Evolutionary conservation across 2,113 vertebrate genomes (phyloP).

Genomic region (Semicossyphus pulcher): DNA sequence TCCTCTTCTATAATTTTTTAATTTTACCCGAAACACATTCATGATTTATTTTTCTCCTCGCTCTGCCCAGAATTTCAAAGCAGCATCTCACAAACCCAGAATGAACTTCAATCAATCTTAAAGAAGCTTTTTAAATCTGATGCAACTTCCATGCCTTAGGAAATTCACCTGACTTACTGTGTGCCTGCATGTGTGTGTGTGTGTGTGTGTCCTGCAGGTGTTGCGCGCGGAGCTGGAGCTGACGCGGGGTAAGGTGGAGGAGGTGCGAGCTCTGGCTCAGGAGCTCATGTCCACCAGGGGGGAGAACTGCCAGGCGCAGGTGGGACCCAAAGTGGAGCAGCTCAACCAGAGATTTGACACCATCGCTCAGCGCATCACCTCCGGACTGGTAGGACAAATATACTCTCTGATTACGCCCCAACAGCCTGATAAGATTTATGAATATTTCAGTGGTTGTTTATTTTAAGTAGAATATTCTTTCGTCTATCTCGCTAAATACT

Average conservation of each 20-base stretch:
- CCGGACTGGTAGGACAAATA: slow-evolving; percentile 92
- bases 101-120: too few species aligned
- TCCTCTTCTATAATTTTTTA: too few species aligned
- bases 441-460: not conserved
- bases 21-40: too few species aligned
- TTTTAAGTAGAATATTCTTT: not conserved
- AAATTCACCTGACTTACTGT: not conserved
- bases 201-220: slow-evolving; percentile 77
- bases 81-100: too few species aligned
- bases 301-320: slow-evolving; percentile 91
- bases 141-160: too few species aligned
- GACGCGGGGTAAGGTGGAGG: slow-evolving; percentile 89
- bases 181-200: not conserved
- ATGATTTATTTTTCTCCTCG: too few species aligned
- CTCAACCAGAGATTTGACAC: slow-evolving; percentile 89
- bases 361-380: slow-evolving; percentile 89
- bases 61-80: too few species aligned
- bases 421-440: not conserved
- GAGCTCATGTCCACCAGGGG: slow-evolving; percentile 93
- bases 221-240: slow-evolving; percentile 94
- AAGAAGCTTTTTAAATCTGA: too few species aligned
- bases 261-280: slow-evolving; percentile 87
- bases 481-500: not conserved
- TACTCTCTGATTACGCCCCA: too few species aligned
- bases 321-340: slow-evolving; percentile 91